Conservation (phyloP, 2,797 vertebrate genomes). For the Phalanger gymnotis region DNA sequence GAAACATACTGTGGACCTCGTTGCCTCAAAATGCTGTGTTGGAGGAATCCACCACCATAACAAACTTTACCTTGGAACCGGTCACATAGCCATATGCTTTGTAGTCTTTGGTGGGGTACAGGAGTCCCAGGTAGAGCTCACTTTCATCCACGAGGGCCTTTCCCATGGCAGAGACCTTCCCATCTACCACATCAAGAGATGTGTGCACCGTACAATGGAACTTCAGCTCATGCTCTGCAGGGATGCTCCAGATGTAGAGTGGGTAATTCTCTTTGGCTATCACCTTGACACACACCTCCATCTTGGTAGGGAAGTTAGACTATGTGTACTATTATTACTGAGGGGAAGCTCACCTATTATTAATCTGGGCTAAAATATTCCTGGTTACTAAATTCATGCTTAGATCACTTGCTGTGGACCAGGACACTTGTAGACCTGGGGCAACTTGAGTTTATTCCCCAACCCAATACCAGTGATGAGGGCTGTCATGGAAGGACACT, state of each 20-base stretch:
- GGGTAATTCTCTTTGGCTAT: slow-evolving; percentile 76
- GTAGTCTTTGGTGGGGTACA: slow-evolving; percentile 83
- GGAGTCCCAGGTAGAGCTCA: slow-evolving; percentile 88
- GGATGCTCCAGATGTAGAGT: slow-evolving; percentile 94
- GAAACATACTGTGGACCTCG: too few species aligned
- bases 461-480: not conserved
- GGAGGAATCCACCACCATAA: too few species aligned
- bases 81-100: slow-evolving; percentile 92
- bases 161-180: slow-evolving; percentile 95
- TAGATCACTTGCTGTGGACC: not conserved
- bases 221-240: slow-evolving; percentile 93
- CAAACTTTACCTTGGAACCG: too few species aligned
- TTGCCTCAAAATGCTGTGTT: too few species aligned
- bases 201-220: slow-evolving; percentile 99
- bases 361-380: not conserved
- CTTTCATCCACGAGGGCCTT: slow-evolving; percentile 97
- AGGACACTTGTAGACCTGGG: not conserved
- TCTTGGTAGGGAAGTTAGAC: too few species aligned
- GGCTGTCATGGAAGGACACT: not conserved
- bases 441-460: not conserved
- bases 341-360: not conserved
- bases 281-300: too few species aligned
- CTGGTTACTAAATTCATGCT: not conserved
- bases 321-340: not conserved
- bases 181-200: slow-evolving; percentile 95